phyloP scores from a whole-genome alignment of 1,140 invertebrate species.

The Conopomorpha cramerella region DNA sequence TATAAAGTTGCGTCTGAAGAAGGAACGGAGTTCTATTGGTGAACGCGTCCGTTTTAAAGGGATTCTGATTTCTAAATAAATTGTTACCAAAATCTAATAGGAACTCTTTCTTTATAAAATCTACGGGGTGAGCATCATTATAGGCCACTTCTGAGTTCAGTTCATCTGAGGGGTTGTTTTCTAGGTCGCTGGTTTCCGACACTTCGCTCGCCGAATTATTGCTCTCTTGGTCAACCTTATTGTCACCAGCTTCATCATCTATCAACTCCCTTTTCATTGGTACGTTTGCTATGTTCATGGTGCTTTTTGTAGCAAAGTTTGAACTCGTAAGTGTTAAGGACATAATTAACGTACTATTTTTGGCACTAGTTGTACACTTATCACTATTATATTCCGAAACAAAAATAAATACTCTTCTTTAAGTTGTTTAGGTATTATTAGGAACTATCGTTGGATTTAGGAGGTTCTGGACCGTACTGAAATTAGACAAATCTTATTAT shows the following conservation, averaged over 20 bases:
- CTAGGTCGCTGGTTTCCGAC: slow-evolving; percentile 45
- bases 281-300: slow-evolving; percentile 39
- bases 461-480: slow-evolving; percentile 50
- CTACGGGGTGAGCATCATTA: slow-evolving; percentile 41
- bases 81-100: slow-evolving; percentile 44
- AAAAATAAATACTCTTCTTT: slow-evolving; percentile 52
- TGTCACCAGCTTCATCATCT: slow-evolving; percentile 27
- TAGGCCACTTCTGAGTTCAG: slow-evolving; percentile 26
- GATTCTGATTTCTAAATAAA: slow-evolving; percentile 41
- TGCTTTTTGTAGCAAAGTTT: slow-evolving; percentile 38
- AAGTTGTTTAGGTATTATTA: slow-evolving; percentile 59
- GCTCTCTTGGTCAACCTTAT: slow-evolving; percentile 27
- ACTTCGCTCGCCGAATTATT: slow-evolving; percentile 32
- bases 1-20: slow-evolving; percentile 76
- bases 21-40: slow-evolving; percentile 61
- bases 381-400: slow-evolving; percentile 36
- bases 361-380: slow-evolving; percentile 21
- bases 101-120: slow-evolving; percentile 58
- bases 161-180: slow-evolving; percentile 40
- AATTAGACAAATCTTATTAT: too few species aligned
- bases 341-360: slow-evolving; percentile 29
- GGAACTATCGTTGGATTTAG: slow-evolving; percentile 61
- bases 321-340: slow-evolving; percentile 43
- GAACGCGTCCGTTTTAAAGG: slow-evolving; percentile 46
- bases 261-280: slow-evolving; percentile 49